Evolutionary conservation across 2,888 invertebrate genomes (phyloP), one percentile per base, ranked within the genome.

Genomic region (Lasioglossum leucozonium): DNA sequence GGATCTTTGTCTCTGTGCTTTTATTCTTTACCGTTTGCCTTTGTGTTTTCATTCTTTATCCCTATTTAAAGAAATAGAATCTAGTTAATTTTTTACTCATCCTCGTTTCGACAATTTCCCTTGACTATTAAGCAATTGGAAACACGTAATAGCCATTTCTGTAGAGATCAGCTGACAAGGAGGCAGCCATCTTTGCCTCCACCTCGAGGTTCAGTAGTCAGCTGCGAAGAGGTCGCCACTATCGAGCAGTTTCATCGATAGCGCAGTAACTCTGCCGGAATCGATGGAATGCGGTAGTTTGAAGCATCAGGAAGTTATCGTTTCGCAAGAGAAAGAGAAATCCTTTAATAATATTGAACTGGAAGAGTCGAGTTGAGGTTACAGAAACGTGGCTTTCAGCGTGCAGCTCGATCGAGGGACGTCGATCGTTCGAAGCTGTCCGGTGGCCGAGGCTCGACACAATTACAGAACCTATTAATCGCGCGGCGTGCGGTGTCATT

Each of bases 401-500:
- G 30, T 34, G 34, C 16, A 30, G 5, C 6, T 62, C 62, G 62
- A 37, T 67, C 67, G 37, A 67, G 67, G 18, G 67, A 67, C 37
- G 65, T 67, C 76, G 69, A 69, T 69, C 69, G 69, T 18, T n/a
- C 37, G 77, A 62, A 67, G 40, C 72, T 79, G 62, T 81, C 74
- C 79, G 72, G 77, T 67, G 72, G 69, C 67, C 73, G 65, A 40
- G 37, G 82, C 81, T 76, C 81, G 90, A 89, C 89, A 89, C 90
- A 89, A 90, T 90, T 90, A 89, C 88, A 79, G 77, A 77, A 74
- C 86, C 88, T 87, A 89, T 90, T 90, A 90, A 89, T 90, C 88
- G 90, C 88, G 72, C 84, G 86, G 89, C 89, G 85, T 86, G 89
- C 85, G 89, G 87, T 84, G 90, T 90, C 86, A 85, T 89, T 90